These are phyloP conservation scores for Pristionchus entomophagus DNA, from an alignment of 2,888 invertebrate species.

Conservation along the genomic window DNA sequence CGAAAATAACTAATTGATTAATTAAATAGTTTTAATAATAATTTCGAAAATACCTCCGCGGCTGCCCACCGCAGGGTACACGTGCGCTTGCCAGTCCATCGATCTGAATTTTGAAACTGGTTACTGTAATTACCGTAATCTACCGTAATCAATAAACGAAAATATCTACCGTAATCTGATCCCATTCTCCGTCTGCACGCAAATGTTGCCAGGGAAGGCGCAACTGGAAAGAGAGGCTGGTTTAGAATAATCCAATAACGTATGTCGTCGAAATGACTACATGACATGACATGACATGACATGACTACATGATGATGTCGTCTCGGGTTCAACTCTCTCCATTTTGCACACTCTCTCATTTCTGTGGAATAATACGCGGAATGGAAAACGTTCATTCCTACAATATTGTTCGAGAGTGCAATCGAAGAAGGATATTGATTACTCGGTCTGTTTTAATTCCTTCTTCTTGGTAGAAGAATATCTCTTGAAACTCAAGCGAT, in stretches of 20 bases:
- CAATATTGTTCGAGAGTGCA: no score
- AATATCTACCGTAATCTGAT: not conserved
- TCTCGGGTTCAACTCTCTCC: no score
- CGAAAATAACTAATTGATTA: not conserved
- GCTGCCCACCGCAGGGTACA: conserved; percentile 37
- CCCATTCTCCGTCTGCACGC: conserved; percentile 24
- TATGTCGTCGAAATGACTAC: no score
- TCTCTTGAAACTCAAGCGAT: no score
- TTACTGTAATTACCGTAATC: not conserved
- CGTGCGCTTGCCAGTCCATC: conserved; percentile 35
- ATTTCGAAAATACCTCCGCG: not conserved
- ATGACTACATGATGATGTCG: no score
- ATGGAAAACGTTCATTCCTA: no score
- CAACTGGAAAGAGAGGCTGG: not conserved
- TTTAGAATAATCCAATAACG: not conserved
- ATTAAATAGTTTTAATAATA: not conserved
- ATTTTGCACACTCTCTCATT: no score
- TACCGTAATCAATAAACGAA: not conserved
- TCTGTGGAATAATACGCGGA: no score
- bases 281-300: no score
- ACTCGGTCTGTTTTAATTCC: no score
- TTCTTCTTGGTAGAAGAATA: no score
- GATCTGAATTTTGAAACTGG: not conserved
- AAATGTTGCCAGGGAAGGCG: conserved; percentile 40
- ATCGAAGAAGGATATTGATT: no score